Percentiles rank a stretch among this genome's conserved stretches.
Conservation (phyloP, 2,113 vertebrate species). For the Paedocypris sp. region DNA sequence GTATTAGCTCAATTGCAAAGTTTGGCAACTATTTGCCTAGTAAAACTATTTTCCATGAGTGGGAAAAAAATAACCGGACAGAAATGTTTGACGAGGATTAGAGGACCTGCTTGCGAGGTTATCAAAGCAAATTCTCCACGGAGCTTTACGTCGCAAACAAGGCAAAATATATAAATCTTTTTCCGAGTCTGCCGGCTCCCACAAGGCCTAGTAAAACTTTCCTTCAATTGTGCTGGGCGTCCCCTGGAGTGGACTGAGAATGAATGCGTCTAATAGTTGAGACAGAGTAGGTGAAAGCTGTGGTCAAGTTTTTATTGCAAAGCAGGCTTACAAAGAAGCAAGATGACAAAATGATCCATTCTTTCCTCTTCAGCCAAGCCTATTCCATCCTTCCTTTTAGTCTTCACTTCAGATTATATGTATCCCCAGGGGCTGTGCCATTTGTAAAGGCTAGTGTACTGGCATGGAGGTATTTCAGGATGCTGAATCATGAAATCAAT, state of each 20-base stretch:
- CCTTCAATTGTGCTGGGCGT: neutral
- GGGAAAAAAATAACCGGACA: no score
- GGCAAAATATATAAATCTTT: conserved; percentile 12
- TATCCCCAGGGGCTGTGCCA: conserved; percentile 18
- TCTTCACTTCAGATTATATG: conserved; percentile 32
- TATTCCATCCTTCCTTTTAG: conserved; percentile 2
- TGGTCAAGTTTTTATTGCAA: conserved; percentile 14
- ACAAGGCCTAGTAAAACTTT: neutral
- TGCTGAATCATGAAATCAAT: conserved; percentile 17
- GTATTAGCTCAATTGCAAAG: no score
- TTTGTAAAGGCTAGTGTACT: conserved; percentile 32
- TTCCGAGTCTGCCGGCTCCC: neutral
- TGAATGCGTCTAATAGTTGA: neutral
- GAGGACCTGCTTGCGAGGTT: no score
- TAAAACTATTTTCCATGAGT: no score
- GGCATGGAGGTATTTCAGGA: conserved; percentile 28
- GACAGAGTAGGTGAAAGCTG: neutral
- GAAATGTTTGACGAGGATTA: no score
- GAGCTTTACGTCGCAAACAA: no score
- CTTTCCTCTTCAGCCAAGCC: conserved; percentile 6
- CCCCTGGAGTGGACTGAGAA: neutral
- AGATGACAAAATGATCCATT: conserved; percentile 36
- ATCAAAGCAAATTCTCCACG: no score
- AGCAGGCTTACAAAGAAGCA: conserved; percentile 13
- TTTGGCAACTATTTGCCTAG: no score